phyloP scores from a whole-genome alignment of 2,797 vertebrate species.

The Myotis daubentonii region DNA sequence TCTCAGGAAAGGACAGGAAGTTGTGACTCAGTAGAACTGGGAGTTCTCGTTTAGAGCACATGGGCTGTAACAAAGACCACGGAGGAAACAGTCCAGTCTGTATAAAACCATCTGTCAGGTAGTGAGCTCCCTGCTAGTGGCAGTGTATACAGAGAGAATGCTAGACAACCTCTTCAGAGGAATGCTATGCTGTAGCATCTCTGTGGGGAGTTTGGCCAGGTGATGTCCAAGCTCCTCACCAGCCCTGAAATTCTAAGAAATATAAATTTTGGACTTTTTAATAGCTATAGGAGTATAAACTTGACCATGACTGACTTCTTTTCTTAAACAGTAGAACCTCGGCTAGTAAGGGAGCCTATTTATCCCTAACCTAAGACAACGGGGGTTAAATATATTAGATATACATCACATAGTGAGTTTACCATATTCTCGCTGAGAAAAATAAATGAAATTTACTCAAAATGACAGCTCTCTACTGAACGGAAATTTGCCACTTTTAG shows the following conservation, averaged over 20 bases:
- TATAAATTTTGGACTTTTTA: not conserved
- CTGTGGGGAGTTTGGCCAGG: not conserved
- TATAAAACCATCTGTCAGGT: not conserved
- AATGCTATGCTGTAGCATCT: not conserved
- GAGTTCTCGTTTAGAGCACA: not conserved
- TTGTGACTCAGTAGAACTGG: not conserved
- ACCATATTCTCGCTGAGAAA: not conserved
- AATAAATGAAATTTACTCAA: constrained; percentile 44
- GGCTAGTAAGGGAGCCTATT: not conserved
- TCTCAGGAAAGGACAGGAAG: not conserved
- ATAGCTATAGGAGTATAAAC: not conserved
- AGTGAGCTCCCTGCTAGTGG: not conserved
- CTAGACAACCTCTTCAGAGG: not conserved
- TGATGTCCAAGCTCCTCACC: not conserved
- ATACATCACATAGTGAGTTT: not conserved
- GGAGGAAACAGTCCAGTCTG: not conserved
- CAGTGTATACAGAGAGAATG: not conserved
- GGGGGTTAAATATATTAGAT: not conserved
- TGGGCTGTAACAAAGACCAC: not conserved
- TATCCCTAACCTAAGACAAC: not conserved
- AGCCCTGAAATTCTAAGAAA: not conserved
- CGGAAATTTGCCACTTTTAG: constrained; percentile 73
- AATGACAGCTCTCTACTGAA: constrained; percentile 34
- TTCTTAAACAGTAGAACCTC: not conserved
- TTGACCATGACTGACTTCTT: not conserved